Evolutionary conservation across 2,797 vertebrate genomes (phyloP).

Genomic region (Melanotaenia pygmaea): DNA sequence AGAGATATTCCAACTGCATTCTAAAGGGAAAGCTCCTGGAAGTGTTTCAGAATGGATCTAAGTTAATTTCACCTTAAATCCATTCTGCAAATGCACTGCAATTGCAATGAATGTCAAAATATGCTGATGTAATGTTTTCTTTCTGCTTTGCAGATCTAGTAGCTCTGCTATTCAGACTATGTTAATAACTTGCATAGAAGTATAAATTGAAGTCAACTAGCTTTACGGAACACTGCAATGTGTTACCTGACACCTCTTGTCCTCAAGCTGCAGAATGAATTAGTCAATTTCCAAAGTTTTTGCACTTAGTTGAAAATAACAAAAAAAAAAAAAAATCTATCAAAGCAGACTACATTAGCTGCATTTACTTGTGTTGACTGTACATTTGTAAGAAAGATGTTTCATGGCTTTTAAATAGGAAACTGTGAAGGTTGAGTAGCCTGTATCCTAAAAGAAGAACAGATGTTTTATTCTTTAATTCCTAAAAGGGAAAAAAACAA

Average conservation of each 20-base stretch:
- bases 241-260: constrained; percentile 13
- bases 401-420: background rate
- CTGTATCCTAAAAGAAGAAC: background rate
- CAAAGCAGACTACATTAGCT: background rate
- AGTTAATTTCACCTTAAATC: constrained; percentile 39
- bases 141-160: constrained; percentile 20
- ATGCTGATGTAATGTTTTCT: constrained; percentile 37
- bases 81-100: constrained; percentile 38
- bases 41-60: constrained; percentile 49
- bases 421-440: constrained; percentile 3
- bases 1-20: constrained; percentile 36
- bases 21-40: constrained; percentile 38
- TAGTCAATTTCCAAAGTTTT: background rate
- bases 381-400: background rate
- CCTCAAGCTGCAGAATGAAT: constrained; percentile 15
- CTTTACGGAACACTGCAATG: constrained; percentile 19
- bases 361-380: background rate
- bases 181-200: constrained; percentile 7
- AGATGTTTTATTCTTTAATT: background rate
- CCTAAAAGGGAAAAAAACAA: too few species aligned
- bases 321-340: background rate
- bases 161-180: constrained; percentile 7
- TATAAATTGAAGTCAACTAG: constrained; percentile 22
- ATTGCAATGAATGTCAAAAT: constrained; percentile 30
- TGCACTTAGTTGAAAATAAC: constrained; percentile 3